Conservation (phyloP, 2,797 vertebrate species). For the Rhinatrema bivittatum region DNA sequence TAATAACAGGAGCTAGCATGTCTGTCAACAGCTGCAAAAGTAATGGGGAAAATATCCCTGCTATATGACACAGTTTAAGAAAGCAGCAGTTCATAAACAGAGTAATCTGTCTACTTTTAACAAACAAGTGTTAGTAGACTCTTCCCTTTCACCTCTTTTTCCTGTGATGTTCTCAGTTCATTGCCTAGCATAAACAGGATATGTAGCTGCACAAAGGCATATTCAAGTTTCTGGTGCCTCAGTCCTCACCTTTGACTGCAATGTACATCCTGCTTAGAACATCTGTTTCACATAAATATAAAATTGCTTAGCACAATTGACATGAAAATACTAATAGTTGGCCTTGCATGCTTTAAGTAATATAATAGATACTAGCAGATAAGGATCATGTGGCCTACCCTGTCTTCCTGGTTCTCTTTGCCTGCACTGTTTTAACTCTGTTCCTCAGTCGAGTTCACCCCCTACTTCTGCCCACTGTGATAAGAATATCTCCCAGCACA, state of each 20-base stretch:
- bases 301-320: too few species aligned
- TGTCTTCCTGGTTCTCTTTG: too few species aligned
- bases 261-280: constrained; percentile 18
- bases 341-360: too few species aligned
- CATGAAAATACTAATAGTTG: too few species aligned
- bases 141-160: constrained; percentile 23
- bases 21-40: neutral
- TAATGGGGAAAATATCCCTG: neutral
- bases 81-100: constrained; percentile 33
- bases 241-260: constrained; percentile 30
- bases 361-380: too few species aligned
- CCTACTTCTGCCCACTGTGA: too few species aligned
- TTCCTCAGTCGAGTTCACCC: too few species aligned
- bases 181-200: constrained; percentile 33
- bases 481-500: too few species aligned
- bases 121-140: constrained; percentile 1
- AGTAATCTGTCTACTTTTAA: constrained; percentile 17
- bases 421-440: too few species aligned
- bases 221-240: constrained; percentile 23
- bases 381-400: too few species aligned
- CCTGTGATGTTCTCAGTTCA: constrained; percentile 17
- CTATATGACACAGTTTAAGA: constrained; percentile 5
- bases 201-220: constrained; percentile 20
- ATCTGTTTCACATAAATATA: constrained; percentile 37
- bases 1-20: neutral